Conservation (phyloP, 2,888 invertebrate genomes). For the Ormyrus thymus region DNA sequence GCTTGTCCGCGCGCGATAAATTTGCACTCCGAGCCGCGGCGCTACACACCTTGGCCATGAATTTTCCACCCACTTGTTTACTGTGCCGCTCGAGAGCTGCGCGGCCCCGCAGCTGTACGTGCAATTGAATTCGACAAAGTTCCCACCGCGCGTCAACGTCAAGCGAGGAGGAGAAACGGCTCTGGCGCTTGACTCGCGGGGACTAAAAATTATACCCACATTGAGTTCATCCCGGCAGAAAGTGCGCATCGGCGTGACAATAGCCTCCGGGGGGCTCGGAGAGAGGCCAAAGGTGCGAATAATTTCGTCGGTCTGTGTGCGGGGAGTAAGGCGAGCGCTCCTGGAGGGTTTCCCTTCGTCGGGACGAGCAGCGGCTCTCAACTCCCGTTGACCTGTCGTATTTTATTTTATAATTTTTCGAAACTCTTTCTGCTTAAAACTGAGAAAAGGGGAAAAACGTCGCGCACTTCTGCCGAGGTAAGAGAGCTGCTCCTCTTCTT, state of each 20-base stretch:
- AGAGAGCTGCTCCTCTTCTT: neutral
- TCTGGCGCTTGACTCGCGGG: no score
- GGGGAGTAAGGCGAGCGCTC: conserved; percentile 20
- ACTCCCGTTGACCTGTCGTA: conserved; percentile 3
- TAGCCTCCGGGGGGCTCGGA: conserved; percentile 17
- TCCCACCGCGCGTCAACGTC: no score
- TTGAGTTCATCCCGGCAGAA: no score
- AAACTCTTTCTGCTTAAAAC: no score
- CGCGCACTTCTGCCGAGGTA: no score
- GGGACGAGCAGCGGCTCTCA: conserved; percentile 40
- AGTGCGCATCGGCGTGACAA: neutral
- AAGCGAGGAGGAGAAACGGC: no score
- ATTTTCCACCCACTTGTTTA: neutral
- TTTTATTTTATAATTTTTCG: neutral
- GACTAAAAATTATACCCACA: no score
- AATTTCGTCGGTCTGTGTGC: conserved; percentile 34
- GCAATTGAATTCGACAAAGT: no score
- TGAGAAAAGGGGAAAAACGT: no score
- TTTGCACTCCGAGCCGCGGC: neutral
- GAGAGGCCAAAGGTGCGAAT: conserved; percentile 40
- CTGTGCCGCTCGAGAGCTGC: neutral
- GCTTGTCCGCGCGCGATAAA: conserved; percentile 12
- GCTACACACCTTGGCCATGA: neutral
- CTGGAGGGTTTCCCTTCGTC: conserved; percentile 36
- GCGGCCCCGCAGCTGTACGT: no score